phyloP scores from a whole-genome alignment of 2,888 invertebrate species.

The Sympetrum striolatum region DNA sequence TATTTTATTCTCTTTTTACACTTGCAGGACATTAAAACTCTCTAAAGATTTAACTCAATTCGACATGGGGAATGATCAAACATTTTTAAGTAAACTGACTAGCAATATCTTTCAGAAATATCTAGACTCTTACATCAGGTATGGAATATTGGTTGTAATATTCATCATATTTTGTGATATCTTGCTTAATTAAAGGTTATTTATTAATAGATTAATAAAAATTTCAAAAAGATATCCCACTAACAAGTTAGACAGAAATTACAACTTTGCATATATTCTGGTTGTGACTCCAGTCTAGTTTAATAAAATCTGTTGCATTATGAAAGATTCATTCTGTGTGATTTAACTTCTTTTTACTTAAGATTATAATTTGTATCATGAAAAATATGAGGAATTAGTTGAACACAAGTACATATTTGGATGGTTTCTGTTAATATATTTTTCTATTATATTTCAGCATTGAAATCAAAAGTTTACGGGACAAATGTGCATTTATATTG shows the following conservation, averaged over 20 bases:
- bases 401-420: not conserved
- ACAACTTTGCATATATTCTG: too few species aligned
- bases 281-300: too few species aligned
- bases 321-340: too few species aligned
- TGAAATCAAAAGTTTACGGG: conserved; percentile 80
- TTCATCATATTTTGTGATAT: not conserved
- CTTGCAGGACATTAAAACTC: conserved; percentile 74
- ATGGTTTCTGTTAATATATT: not conserved
- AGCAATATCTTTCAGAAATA: conserved; percentile 82
- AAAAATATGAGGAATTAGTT: too few species aligned
- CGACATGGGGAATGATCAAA: conserved; percentile 80
- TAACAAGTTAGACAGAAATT: too few species aligned
- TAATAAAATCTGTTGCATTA: too few species aligned
- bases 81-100: conserved; percentile 78
- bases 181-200: too few species aligned
- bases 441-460: conserved; percentile 58
- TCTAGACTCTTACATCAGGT: conserved; percentile 78
- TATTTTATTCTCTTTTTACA: conserved; percentile 44
- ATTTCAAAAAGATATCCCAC: too few species aligned
- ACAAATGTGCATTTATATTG: conserved; percentile 76
- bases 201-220: too few species aligned
- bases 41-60: conserved; percentile 75
- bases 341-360: too few species aligned
- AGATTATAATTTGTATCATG: too few species aligned
- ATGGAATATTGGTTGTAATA: conserved; percentile 53